phyloP scores from a whole-genome alignment of 1,140 invertebrate species.

The Brachystomella parvula region DNA sequence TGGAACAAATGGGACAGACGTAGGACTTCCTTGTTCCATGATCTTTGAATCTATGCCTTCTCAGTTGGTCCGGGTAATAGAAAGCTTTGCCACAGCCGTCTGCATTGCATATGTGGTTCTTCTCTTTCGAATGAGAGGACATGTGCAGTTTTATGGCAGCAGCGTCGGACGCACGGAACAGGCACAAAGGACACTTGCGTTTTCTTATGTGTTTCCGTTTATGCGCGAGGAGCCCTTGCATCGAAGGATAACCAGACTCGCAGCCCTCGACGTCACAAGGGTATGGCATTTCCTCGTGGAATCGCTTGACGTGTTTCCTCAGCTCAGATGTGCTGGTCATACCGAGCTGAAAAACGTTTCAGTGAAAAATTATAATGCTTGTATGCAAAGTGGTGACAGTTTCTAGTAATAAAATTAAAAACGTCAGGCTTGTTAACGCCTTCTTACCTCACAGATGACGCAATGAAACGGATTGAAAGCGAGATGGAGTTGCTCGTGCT shows the following conservation, averaged over 20 bases:
- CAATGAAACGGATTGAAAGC: not conserved
- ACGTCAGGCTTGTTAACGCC: too few relatives aligned
- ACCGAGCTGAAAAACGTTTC: too few relatives aligned
- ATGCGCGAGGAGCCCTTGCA: not conserved
- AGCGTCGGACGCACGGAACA: not conserved
- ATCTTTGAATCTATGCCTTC: not conserved
- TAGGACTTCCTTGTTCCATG: not conserved
- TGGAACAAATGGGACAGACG: not conserved
- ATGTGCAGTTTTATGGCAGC: not conserved
- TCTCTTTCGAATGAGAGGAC: not conserved
- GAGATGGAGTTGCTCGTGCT: not conserved
- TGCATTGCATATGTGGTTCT: not conserved
- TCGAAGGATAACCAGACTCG: not conserved
- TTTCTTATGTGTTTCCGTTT: not conserved
- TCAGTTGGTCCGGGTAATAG: too few relatives aligned
- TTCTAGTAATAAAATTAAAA: too few relatives aligned
- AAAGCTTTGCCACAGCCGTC: not conserved
- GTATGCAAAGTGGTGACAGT: not conserved
- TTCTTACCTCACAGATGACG: not conserved
- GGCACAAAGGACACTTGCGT: not conserved
- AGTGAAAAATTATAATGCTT: too few relatives aligned
- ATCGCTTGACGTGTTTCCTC: not conserved
- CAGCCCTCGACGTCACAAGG: not conserved
- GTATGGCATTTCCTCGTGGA: not conserved
- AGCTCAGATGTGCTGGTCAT: too few relatives aligned